Base-by-base conservation (phyloP, 2,113 vertebrate species). In the Amia ocellicauda region DNA sequence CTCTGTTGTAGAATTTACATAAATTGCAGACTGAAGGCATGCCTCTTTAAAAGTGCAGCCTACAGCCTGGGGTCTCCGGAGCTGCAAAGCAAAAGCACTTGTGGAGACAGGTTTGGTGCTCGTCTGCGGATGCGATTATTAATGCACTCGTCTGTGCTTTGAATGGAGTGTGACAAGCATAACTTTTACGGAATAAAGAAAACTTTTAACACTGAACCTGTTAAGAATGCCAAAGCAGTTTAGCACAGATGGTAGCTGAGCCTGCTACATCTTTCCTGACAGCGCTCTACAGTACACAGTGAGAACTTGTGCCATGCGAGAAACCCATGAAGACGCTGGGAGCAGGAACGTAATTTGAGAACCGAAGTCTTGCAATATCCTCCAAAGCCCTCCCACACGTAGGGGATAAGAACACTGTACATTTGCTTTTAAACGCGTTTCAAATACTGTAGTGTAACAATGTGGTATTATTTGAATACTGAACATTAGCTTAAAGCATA, bases 1-100 rank as follows among this genome's bases (percentile, higher is more conserved):
- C 11, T 63, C 14, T 54, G 11, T 40, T 50, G 27, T 26, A 54
- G 26, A 51, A 43, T 55, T 54, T 53, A 62, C 60, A 63, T 63
- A 54, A 63, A 43, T 36, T 24, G 52, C 10, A 54, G 50, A 42
- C 50, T 41, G 52, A 54, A 55, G 16, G 23, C 16, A 55, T 64
- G 22, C 17, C 23, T 20, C 31, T 50, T 62, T 63, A 55, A 55
- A 41, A 64, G 53, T 40, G 22, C 11, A 29, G 50, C 52, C 22
- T 7, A 56, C 49, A 16, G 49, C 16, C 36, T 55, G 14, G 41
- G 36, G 9, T 27, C 50, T 55, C 13, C 10, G 17, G 9, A 36
- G 10, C 13, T 23, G 31, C 13, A 28, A 17, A 20, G 36, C 9
- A 55, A 41, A 53, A 41, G 23, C 49, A 51, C 19, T 50, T 40